Base-by-base conservation (phyloP, 2,888 invertebrate genomes). In the Spodoptera littoralis region DNA sequence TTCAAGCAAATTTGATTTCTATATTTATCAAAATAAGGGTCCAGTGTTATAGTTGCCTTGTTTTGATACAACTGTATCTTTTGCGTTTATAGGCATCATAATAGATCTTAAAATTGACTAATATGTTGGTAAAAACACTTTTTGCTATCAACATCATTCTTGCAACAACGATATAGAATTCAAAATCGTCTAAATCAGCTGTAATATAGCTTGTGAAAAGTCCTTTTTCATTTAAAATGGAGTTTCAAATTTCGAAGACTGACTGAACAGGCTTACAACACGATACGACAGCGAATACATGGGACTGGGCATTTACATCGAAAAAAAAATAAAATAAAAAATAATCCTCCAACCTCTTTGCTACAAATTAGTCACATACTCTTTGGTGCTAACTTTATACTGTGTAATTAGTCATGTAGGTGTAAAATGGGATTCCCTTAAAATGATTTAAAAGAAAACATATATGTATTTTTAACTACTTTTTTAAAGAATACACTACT, bases 231-330 rank as follows among this genome's bases (percentile, higher is more conserved):
- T 36, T 36, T 36, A 6, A 8, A 36, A 36, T 9, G 36, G 36
- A 36, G 9, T 36, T 36, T 36, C 36, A 36, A 36, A 5, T 36
- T 36, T 8, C 9, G 36, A 79, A 85, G 83, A 82, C 82, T 67
- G 76, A 79, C 70, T 49, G 60, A 66, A 80, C 67, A 80, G 79
- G 79, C 80, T 67, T 61, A 79, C 76, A 65, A 62, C 70, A 79
- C 80, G 56, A 73, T 58, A 80, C 80, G 77, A 83, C 80, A 84
- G 82, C 84, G 36, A 81, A 52, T 67, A 76, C 65, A 77, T 72
- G 72, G 69, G 65, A 59, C 65, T 76, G 74, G 68, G 67, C 70
- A 57, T 64, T 65, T 62, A 76, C 61, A 77, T 73, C 48, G 51
- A 73, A 47, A 60, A 63, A 64, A 66, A 63, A n/a, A n/a, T n/a